phyloP scores from a whole-genome alignment of 2,888 invertebrate species.

The Salticus scenicus region DNA sequence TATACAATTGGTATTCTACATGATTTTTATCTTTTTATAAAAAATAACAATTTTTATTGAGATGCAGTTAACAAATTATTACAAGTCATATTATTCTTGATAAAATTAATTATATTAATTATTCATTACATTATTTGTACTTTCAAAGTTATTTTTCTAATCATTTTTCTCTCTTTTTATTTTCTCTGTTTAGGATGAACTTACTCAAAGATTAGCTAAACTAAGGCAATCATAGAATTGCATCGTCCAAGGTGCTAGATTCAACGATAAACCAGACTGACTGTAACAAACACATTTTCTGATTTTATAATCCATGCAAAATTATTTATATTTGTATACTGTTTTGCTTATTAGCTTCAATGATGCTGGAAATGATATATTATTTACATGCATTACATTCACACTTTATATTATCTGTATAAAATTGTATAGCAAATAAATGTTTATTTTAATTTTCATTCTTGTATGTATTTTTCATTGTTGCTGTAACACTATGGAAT shows the following conservation, averaged over 20 bases:
- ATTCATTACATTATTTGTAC: too few relatives aligned
- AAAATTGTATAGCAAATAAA: slow-evolving; percentile 21
- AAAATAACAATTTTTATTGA: too few relatives aligned
- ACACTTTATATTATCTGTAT: slow-evolving; percentile 11
- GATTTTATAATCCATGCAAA: background rate
- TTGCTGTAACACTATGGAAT: too few relatives aligned
- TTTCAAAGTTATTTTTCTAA: too few relatives aligned
- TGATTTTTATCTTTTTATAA: too few relatives aligned
- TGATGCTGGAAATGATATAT: background rate
- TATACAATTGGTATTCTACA: too few relatives aligned
- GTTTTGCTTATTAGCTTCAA: background rate
- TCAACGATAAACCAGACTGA: too few relatives aligned
- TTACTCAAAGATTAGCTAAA: slow-evolving; percentile 60
- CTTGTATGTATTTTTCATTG: too few relatives aligned
- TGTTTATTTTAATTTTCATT: slow-evolving; percentile 20
- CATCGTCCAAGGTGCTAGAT: background rate
- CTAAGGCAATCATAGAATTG: slow-evolving; percentile 42
- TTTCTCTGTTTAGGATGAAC: slow-evolving; percentile 47
- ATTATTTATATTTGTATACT: background rate
- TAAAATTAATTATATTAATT: too few relatives aligned
- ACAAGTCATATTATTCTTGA: too few relatives aligned
- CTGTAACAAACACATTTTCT: background rate
- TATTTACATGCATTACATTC: background rate
- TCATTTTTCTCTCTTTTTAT: too few relatives aligned
- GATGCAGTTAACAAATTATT: too few relatives aligned